Evolutionary conservation across 2,113 vertebrate genomes (phyloP).

Genomic region (Psilopsiagon aurifrons): DNA sequence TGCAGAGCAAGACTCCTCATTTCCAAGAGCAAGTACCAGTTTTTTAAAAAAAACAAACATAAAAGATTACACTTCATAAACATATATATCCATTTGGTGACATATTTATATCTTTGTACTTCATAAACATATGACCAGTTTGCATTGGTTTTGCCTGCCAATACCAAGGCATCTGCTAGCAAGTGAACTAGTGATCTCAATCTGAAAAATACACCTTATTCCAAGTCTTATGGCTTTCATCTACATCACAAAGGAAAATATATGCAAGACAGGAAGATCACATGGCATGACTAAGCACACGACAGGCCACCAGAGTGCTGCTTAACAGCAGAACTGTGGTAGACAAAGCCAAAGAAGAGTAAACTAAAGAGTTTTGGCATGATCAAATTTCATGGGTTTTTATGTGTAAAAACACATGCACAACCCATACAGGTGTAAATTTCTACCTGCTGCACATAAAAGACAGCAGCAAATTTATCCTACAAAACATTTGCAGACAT

Average conservation of each 20-base stretch:
- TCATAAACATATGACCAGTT: neutral
- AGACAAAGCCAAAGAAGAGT: neutral
- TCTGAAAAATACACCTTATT: neutral
- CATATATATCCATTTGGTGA: neutral
- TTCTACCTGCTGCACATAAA: neutral
- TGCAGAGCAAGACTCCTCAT: neutral
- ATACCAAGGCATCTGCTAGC: neutral
- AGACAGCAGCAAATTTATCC: neutral
- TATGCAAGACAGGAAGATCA: neutral
- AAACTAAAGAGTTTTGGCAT: neutral
- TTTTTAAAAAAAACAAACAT: too few relatives aligned
- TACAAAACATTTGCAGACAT: neutral
- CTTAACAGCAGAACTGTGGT: neutral
- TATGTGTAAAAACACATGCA: rapidly evolving
- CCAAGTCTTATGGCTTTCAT: neutral
- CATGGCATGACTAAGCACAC: rapidly evolving
- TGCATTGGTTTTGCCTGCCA: neutral
- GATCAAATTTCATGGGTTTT: neutral
- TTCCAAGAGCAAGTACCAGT: neutral
- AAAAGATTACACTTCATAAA: neutral
- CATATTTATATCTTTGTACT: neutral
- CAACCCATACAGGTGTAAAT: neutral
- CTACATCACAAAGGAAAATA: neutral
- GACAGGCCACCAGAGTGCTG: neutral
- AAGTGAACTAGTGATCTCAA: neutral